Evolutionary conservation across 1,140 invertebrate species (phyloP).

Genomic region (Dreissena polymorpha): DNA sequence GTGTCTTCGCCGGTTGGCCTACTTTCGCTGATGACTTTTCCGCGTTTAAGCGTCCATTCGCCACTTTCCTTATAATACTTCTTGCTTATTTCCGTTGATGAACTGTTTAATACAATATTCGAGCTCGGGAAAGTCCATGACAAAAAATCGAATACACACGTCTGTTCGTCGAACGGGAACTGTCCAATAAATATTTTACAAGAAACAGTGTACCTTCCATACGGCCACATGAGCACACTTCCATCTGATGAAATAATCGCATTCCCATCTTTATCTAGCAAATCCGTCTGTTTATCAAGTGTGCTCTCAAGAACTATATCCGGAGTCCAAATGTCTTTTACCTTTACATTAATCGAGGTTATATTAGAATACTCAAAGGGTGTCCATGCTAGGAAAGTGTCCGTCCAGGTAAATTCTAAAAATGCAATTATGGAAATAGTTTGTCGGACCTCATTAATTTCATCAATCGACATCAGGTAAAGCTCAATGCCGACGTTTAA

Average conservation of each 20-base stretch:
- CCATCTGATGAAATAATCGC: conserved; percentile 10
- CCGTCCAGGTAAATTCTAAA: conserved; percentile 33
- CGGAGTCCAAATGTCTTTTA: conserved; percentile 20
- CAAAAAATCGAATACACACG: conserved; percentile 97
- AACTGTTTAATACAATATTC: conserved; percentile 22
- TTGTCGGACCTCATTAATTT: conserved; percentile 14
- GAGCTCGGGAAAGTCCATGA: conserved; percentile 91
- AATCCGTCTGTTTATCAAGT: conserved; percentile 21
- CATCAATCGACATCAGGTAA: conserved; percentile 22
- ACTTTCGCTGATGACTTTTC: background rate
- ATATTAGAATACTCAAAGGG: background rate
- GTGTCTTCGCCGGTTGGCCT: background rate
- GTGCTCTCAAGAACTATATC: conserved; percentile 10
- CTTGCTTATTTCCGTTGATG: background rate
- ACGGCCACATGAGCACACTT: conserved; percentile 25
- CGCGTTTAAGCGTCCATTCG: conserved; percentile 31
- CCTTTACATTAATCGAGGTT: conserved; percentile 9
- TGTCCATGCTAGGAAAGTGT: conserved; percentile 36
- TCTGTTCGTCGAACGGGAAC: conserved; percentile 92
- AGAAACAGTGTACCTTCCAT: conserved; percentile 18
- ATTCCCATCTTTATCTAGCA: background rate
- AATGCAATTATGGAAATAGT: conserved; percentile 6
- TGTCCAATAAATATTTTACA: conserved; percentile 87
- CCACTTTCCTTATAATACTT: conserved; percentile 16
- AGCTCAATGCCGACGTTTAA: conserved; percentile 12